Evolutionary conservation across 2,797 vertebrate species (phyloP), one percentile per base, ranked within the genome.

Genomic region (Cephalopachus bancanus): DNA sequence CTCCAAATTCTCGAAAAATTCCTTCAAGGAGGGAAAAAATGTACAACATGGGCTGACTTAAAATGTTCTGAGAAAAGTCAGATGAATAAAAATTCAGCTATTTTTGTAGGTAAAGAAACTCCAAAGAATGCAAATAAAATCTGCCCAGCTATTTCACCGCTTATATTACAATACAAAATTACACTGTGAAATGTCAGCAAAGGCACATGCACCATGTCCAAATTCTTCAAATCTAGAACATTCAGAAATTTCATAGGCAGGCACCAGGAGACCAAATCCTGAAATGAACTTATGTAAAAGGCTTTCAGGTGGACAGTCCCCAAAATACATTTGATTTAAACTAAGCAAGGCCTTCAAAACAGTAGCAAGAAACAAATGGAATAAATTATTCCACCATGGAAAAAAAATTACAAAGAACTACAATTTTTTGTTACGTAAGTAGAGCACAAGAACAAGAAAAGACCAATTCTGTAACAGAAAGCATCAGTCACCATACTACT

Each of bases 1-100:
- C 99, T 0, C 99, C 99, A 89, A 99, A 99, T 98, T 99, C 99
- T 86, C 99, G 99, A 98, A 99, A 99, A 95, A 99, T 98, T 90
- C 99, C 99, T 99, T 59, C 55, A 69, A 55, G 60, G 10, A 78
- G 0, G 0, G 5, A 78, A 6, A 22, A 78, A 80, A 74, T 59
- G 24, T 20, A 67, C 8, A 97, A 0, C 5, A 30, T 15, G 26
- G 33, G 51, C 19, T 62, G 80, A 55, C 9, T 49, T 71, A 92
- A 87, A 57, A 53, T 33, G 64, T 64, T 75, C 30, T 65, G 30
- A 74, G 75, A 59, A 7, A 26, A 19, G 8, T 62, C 5, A 37
- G 33, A 83, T 1, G n/a, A 75, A 90, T 60, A 81, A 69, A 90
- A 81, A 94, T 65, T 53, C 57, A 74, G 37, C 37, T 79, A 30